These are phyloP conservation scores for Felis chaus DNA, from an alignment of 2,113 vertebrate species.

Conservation along the genomic window DNA sequence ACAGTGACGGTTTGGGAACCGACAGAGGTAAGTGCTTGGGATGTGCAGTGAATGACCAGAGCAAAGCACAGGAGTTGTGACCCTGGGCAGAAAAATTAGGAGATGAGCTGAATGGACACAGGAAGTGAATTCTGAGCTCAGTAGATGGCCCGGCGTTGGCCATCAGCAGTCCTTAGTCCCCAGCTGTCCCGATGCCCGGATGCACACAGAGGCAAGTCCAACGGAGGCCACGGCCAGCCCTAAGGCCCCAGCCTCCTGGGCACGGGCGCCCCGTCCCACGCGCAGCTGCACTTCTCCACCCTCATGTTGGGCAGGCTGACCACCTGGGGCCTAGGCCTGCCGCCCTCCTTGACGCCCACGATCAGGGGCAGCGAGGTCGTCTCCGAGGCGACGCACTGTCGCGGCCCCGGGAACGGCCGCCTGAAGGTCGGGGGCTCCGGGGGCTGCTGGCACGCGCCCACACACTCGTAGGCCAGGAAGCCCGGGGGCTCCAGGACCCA, in stretches of 20 bases:
- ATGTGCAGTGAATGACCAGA: not conserved
- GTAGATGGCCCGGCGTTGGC: not conserved
- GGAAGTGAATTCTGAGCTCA: not conserved
- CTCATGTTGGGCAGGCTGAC: conserved; percentile 74
- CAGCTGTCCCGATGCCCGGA: not conserved
- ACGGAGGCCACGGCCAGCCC: fast-evolving
- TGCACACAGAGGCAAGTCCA: not conserved
- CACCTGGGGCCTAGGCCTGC: conserved; percentile 40
- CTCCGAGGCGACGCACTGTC: conserved; percentile 53
- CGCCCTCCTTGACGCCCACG: conserved; percentile 33
- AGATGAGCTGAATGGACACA: not conserved
- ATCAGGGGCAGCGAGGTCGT: conserved; percentile 57
- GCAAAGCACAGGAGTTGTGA: not conserved
- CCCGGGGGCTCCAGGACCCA: conserved; percentile 76
- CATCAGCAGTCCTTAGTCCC: not conserved
- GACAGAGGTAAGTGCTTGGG: conserved; percentile 49
- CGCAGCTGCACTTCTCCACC: conserved; percentile 68
- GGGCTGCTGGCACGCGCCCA: conserved; percentile 70
- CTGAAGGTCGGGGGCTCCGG: not conserved
- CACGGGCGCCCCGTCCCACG: conserved; percentile 32
- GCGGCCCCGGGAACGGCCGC: conserved; percentile 46
- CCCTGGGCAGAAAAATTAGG: not conserved
- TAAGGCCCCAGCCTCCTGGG: conserved; percentile 52
- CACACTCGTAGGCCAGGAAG: conserved; percentile 67
- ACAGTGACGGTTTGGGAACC: not conserved